Base-by-base conservation (phyloP, 2,797 vertebrate genomes). In the Labroides dimidiatus region DNA sequence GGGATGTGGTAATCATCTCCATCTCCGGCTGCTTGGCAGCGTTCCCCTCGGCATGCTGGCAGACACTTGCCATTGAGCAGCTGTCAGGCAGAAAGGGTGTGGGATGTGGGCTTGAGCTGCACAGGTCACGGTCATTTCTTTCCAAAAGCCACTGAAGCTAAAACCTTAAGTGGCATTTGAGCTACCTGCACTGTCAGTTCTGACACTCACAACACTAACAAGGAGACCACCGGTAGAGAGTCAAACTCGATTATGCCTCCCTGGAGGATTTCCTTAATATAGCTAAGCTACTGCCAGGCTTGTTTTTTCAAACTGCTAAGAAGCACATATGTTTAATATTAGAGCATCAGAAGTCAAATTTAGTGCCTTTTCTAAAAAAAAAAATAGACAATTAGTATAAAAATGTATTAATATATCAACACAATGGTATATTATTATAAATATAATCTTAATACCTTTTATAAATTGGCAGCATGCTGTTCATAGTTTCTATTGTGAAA, bases 1-100 rank as follows among this genome's bases (percentile, higher is more conserved):
- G 89, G 90, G 93, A 93, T 93, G 93, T 91, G 91, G 92, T 94
- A 93, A 95, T 93, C 92, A 93, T 94, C 91, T 92, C 90, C 77
- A 93, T 85, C 92, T 77, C 85, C 79, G 84, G 91, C 91, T 90
- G 92, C 89, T 93, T 92, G 88, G 88, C 84, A 79, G 64, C 80
- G 80, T 83, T 85, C 68, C 88, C 86, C 82, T 90, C 85, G 78
- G 86, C 89, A 87, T 88, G 90, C 92, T 91, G 92, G 91, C 89
- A 91, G 92, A 92, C 89, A 91, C 89, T 92, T 91, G 87, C 92
- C 93, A 92, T 91, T 92, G 87, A 91, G 87, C 91, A 89, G 88
- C 94, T 93, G 90, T 94, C 89, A 94, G 93, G 93, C 93, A 92
- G 90, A 77, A 59, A 86, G 91, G 90, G 84, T 91, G 92, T 87